Evolutionary conservation across 2,113 vertebrate species (phyloP), one percentile per base, ranked within the genome.

Genomic region (Struthidea cinerea): DNA sequence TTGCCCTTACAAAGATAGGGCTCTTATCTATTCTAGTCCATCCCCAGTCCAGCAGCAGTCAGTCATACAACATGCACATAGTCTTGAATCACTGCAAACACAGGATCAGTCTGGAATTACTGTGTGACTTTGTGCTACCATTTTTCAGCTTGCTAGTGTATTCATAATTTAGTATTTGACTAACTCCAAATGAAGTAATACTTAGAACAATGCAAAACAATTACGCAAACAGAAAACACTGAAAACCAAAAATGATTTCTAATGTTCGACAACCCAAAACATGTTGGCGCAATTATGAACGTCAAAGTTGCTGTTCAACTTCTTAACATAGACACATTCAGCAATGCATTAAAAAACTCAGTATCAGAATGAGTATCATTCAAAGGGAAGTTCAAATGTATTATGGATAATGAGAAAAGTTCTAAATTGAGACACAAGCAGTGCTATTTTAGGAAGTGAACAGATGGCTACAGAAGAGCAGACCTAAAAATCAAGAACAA

Each of bases 391-490:
- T 86, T 81, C 84, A 93, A 95, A 92, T 75, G 47, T 59, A 81
- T 75, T 75, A 78, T 44, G 32, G 44, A 93, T 87, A 92, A 93
- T 7, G 15, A 95, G 47, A 37, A 90, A 91, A 87, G 41, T 70
- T 86, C 86, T 91, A 87, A 93, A 80, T 56, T 76, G 59, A 86
- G 71, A 94, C 76, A 95, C 76, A 92, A 90, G 89, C 56, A 84
- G 73, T 44, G 69, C 93, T 96, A 95, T 96, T 94, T 84, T 91
- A 68, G 76, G 86, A 91, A 92, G 52, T 7, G 52, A 97, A 81
- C 95, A 97, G 95, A 97, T 96, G 96, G 93, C 64, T 60, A 37
- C 32, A 74, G 56, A 96, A 84, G 27, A 92, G 61, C 49, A 95
- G 74, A 87, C 65, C 33, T 80, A 94, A 83, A 88, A 96, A 96